These are phyloP conservation scores for Rhamnusium bicolor DNA, from an alignment of 2,888 invertebrate genomes.

Conservation along the genomic window DNA sequence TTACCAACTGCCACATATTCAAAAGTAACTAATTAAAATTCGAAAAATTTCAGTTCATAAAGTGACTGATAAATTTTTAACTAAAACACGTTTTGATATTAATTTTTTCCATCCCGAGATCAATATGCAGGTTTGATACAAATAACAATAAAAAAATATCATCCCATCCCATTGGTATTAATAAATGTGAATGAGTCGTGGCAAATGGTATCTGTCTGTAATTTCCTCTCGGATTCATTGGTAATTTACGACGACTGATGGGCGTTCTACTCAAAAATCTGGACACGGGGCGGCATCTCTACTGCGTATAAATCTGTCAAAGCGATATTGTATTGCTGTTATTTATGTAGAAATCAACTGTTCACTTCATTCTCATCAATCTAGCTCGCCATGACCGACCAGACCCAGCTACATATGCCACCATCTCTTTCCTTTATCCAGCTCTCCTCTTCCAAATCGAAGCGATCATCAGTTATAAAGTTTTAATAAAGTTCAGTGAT, in stretches of 20 bases:
- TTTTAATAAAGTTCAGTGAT: neutral
- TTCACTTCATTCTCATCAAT: conserved; percentile 70
- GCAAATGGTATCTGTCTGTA: conserved; percentile 61
- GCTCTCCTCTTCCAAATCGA: neutral
- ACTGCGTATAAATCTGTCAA: conserved; percentile 70
- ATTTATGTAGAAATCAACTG: conserved; percentile 72
- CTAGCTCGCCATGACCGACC: conserved; percentile 60
- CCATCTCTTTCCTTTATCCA: neutral
- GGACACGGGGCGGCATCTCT: conserved; percentile 69
- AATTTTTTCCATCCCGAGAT: conserved; percentile 32
- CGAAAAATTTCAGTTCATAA: neutral
- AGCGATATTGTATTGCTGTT: conserved; percentile 71
- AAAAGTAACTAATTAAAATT: neutral
- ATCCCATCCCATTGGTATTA: conserved; percentile 50
- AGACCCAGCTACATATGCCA: conserved; percentile 27
- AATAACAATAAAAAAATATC: conserved; percentile 45
- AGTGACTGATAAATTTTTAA: conserved; percentile 3
- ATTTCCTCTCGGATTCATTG: conserved; percentile 61
- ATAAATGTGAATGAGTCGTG: conserved; percentile 57
- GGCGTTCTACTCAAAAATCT: conserved; percentile 68
- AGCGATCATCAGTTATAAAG: neutral
- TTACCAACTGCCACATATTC: too few relatives aligned
- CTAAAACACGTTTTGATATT: conserved; percentile 23
- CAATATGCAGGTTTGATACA: conserved; percentile 31
- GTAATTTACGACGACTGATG: conserved; percentile 67